Base-by-base conservation (phyloP, 2,888 invertebrate species). In the Cylloceria caligata region DNA sequence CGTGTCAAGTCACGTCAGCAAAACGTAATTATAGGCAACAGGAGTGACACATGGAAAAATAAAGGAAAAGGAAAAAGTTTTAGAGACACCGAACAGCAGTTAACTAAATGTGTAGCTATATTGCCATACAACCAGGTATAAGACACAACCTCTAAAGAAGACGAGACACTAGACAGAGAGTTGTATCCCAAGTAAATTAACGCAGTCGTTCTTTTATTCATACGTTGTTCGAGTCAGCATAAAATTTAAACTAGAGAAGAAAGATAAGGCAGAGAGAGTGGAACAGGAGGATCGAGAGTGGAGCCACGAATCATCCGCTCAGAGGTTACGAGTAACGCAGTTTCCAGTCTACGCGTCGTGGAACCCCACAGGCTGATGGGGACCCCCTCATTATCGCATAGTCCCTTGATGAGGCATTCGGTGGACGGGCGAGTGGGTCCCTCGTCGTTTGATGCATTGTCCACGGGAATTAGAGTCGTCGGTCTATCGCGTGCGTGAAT, bases 391-490 rank as follows among this genome's bases (percentile, higher is more conserved):
- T 88, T 89, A 89, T 86, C 81, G 84, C 74, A 84, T 80, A 82
- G 83, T 83, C 83, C 80, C 83, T 84, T 88, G 88, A 89, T 87
- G 89, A 89, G 86, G 84, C 85, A 86, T 87, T 88, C 87, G 79
- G 72, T 76, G 64, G 71, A 74, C 83, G 80, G 55, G 65, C 21
- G 45, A 11, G 55, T 55, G 45, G 49, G 49, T 71, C 45, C 47
- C 74, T 71, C 49, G 34, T 69, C 49, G 65, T 83, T 83, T 90
- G 89, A 90, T 89, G 88, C 89, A 89, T 90, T 86, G 89, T 87
- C 86, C 81, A 62, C 45, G 87, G 57, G 86, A 87, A 90, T 90
- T 87, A 87, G 34, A 62, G 69, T 64, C 78, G 69, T 71, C 42
- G 78, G 74, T 71, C 69, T 60, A 67, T 82, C 74, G 74, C 81